These are phyloP conservation scores for Heliconius hermathena DNA, from an alignment of 1,140 invertebrate species.

Conservation along the genomic window DNA sequence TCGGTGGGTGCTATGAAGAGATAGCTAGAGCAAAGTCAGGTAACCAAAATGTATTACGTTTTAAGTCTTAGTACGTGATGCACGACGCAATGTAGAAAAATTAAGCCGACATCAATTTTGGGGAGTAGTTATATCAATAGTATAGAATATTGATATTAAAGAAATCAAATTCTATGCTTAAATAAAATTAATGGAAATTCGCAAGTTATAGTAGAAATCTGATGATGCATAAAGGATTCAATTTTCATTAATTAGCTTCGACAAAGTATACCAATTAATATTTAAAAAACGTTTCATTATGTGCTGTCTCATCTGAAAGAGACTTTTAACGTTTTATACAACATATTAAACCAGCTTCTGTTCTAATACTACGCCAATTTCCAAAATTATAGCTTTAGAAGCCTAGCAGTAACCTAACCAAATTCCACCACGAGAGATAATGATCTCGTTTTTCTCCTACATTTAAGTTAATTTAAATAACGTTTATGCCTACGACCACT, in stretches of 20 bases:
- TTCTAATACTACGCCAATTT: not conserved
- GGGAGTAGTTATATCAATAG: too few relatives aligned
- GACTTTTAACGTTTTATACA: not conserved
- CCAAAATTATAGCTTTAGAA: not conserved
- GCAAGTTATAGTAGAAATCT: too few relatives aligned
- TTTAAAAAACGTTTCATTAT: not conserved
- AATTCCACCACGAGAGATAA: too few relatives aligned
- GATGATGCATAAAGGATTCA: not conserved
- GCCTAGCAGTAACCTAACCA: too few relatives aligned
- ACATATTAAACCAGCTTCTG: not conserved
- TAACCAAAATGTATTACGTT: slow-evolving; percentile 61
- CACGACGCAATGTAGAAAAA: not conserved
- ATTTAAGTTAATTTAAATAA: not conserved
- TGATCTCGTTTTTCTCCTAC: not conserved
- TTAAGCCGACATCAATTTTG: too few relatives aligned
- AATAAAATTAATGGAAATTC: too few relatives aligned
- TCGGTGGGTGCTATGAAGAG: slow-evolving; percentile 65
- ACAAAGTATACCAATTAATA: not conserved
- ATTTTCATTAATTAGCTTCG: not conserved
- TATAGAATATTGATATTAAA: too few relatives aligned
- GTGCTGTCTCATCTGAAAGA: too few relatives aligned
- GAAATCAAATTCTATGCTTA: too few relatives aligned
- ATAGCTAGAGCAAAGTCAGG: slow-evolving; percentile 63
- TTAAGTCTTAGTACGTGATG: slow-evolving; percentile 9
- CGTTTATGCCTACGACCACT: not conserved